Evolutionary conservation across 2,797 vertebrate species (phyloP), one percentile per base, ranked within the genome.

Genomic region (Channallabes apus): DNA sequence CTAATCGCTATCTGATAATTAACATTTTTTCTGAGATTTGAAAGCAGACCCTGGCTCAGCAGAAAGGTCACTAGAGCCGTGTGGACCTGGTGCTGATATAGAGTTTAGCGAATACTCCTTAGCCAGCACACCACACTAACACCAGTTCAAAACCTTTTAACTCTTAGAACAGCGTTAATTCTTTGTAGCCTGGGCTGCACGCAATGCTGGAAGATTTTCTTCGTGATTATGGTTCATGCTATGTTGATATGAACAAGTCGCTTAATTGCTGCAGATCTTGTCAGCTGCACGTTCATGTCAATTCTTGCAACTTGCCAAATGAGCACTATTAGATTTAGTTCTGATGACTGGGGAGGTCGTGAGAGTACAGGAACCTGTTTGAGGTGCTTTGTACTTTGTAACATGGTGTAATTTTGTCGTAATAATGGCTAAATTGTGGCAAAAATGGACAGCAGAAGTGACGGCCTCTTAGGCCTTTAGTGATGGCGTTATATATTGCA

Each of bases 1-100:
- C 86, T 90, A 90, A 91, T 90, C 86, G 83, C 87, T 87, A 84
- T 79, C 77, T 84, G 84, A 88, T 91, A 89, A 89, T 90, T 86
- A 85, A 82, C 82, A 76, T 86, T 87, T 71, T 83, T 81, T n/a
- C 35, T 51, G 73, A 86, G 87, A 86, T 87, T 75, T 84, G 87
- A 82, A 78, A 84, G 83, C 71, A 62, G 68, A 59, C 54, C 75
- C 69, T 76, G 69, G 85, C 80, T 77, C 62, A 84, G 86, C 80
- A 76, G 79, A 87, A 87, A 86, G 90, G 84, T 89, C 86, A 62
- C 59, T 41, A 72, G 58, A 46, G 14, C n/a, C 17, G 54, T 61
- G 64, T 29, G 46, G 41, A 32, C 64, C 46, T 72, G 14, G 22
- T 68, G 75, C 62, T 69, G 54, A 56, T 18, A 54, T 6, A 15